phyloP scores from a whole-genome alignment of 2,113 vertebrate genomes.

The Neomonachus schauinslandi region DNA sequence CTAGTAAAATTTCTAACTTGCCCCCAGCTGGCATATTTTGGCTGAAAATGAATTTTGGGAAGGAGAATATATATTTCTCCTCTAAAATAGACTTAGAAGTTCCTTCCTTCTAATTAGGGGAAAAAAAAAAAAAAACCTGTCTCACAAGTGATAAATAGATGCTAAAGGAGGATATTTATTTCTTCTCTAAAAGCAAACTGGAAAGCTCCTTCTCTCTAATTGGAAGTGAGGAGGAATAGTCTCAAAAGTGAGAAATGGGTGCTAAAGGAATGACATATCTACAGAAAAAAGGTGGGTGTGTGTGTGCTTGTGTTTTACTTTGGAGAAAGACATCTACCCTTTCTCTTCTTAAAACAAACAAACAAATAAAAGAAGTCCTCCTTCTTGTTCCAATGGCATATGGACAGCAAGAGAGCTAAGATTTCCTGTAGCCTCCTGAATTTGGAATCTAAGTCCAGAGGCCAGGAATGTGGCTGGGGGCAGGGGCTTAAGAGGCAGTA shows the following conservation, averaged over 20 bases:
- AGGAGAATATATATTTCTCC: slow-evolving; percentile 60
- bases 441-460: neutral
- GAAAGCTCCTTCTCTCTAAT: neutral
- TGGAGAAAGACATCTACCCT: neutral
- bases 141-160: slow-evolving; percentile 26
- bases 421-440: neutral
- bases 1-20: slow-evolving; percentile 35
- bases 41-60: slow-evolving; percentile 17
- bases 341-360: neutral
- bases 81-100: slow-evolving; percentile 52
- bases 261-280: neutral
- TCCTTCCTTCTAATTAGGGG: slow-evolving; percentile 43
- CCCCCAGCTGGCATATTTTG: slow-evolving; percentile 32
- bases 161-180: neutral
- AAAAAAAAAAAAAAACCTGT: neutral
- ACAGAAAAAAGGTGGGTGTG: neutral
- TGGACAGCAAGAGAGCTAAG: neutral
- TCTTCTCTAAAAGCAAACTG: slow-evolving; percentile 37
- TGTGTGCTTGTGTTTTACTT: neutral
- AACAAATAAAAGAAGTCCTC: neutral
- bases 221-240: neutral
- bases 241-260: neutral
- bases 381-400: neutral
- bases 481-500: neutral
- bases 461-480: neutral